These are phyloP conservation scores for Stenoptilia bipunctidactyla DNA, from an alignment of 2,888 invertebrate species.

Conservation along the genomic window DNA sequence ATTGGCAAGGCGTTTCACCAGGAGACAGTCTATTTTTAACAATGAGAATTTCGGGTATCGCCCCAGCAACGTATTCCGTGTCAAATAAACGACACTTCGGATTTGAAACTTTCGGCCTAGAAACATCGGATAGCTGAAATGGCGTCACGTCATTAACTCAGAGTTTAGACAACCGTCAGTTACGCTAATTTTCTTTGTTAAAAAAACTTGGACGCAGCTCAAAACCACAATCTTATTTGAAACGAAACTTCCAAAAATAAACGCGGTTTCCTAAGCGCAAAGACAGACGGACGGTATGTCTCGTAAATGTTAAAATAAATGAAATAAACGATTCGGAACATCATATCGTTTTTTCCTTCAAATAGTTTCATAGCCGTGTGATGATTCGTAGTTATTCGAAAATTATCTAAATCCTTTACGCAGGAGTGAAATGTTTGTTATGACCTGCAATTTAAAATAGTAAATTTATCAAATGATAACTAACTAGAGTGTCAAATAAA, in stretches of 20 bases:
- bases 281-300: background rate
- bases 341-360: background rate
- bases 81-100: too few species aligned
- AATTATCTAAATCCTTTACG: too few species aligned
- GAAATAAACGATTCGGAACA: background rate
- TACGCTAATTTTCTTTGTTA: constrained; percentile 18
- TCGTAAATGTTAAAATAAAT: background rate
- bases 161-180: background rate
- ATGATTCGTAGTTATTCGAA: too few species aligned
- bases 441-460: too few species aligned
- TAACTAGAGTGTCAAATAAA: too few species aligned
- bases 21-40: background rate
- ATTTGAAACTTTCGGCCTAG: too few species aligned
- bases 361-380: too few species aligned
- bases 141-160: background rate
- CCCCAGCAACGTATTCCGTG: too few species aligned
- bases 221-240: constrained; percentile 24
- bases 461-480: too few species aligned
- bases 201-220: constrained; percentile 30
- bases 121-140: background rate
- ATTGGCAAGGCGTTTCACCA: background rate
- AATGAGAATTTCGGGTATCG: too few species aligned
- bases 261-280: background rate
- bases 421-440: too few species aligned
- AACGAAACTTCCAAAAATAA: constrained; percentile 6